phyloP scores from a whole-genome alignment of 2,888 invertebrate species.

The Notodonta dromedarius region DNA sequence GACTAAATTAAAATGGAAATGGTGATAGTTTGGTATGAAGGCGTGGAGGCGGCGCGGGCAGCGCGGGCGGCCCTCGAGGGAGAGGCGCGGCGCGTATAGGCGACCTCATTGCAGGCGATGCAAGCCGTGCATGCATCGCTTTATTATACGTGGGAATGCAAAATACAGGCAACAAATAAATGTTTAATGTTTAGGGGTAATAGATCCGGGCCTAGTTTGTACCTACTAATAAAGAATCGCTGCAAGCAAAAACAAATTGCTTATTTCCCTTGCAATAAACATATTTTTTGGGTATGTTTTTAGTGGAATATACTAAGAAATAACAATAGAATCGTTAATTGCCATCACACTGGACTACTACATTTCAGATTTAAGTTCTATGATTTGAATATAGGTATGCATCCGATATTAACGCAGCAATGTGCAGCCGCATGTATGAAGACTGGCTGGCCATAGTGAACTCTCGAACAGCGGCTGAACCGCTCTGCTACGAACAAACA shows the following conservation, averaged over 20 bases:
- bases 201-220: no score
- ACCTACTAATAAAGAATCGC: no score
- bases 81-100: neutral
- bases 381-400: slow-evolving; percentile 1
- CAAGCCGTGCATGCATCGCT: neutral
- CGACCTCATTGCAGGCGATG: neutral
- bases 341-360: no score
- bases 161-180: neutral
- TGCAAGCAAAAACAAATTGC: no score
- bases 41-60: neutral
- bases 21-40: neutral
- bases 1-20: slow-evolving; percentile 8
- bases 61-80: neutral
- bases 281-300: no score
- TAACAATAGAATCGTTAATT: no score
- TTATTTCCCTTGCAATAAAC: no score
- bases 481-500: no score
- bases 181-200: no score
- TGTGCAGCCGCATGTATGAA: neutral
- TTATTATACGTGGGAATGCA: neutral
- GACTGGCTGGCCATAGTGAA: neutral
- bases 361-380: neutral
- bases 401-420: slow-evolving; percentile 8
- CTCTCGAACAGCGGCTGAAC: no score
- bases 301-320: no score